phyloP scores from a whole-genome alignment of 1,140 invertebrate genomes.

The Drosophila willistoni region DNA sequence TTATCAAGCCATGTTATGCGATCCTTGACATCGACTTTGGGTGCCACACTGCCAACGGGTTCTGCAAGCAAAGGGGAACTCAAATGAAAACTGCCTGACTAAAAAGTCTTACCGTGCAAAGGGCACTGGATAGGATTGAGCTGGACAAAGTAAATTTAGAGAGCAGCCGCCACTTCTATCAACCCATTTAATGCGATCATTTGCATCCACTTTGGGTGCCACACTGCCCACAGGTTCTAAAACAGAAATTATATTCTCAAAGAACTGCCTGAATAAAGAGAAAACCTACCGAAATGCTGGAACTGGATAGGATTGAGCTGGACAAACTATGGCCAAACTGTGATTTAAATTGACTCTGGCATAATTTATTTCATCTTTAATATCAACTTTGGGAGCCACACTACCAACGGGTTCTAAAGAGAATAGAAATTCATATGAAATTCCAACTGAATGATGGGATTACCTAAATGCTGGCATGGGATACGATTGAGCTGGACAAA shows the following conservation, averaged over 20 bases:
- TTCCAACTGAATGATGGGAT: slow-evolving; percentile 52
- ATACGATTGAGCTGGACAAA: slow-evolving; percentile 87
- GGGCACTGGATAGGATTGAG: slow-evolving; percentile 87
- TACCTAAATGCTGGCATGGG: slow-evolving; percentile 87
- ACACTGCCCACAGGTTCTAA: slow-evolving; percentile 91
- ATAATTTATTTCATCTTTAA: slow-evolving; percentile 76
- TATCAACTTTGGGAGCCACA: slow-evolving; percentile 87
- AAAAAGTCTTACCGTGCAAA: slow-evolving; percentile 84
- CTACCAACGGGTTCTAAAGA: slow-evolving; percentile 87
- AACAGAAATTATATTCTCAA: neutral
- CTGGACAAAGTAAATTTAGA: slow-evolving; percentile 86
- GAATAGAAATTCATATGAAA: neutral
- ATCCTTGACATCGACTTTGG: slow-evolving; percentile 86
- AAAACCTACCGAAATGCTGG: slow-evolving; percentile 85
- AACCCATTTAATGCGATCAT: slow-evolving; percentile 84
- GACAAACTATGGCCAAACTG: slow-evolving; percentile 86
- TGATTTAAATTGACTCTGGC: slow-evolving; percentile 69
- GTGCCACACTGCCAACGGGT: slow-evolving; percentile 86
- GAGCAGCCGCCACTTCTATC: slow-evolving; percentile 56
- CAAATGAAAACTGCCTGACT: slow-evolving; percentile 47
- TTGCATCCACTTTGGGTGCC: slow-evolving; percentile 89
- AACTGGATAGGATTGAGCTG: slow-evolving; percentile 87
- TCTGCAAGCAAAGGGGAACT: slow-evolving; percentile 52
- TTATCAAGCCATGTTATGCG: slow-evolving; percentile 85
- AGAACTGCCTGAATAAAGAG: slow-evolving; percentile 40